These are phyloP conservation scores for Dendrocincla fuliginosa DNA, from an alignment of 2,797 vertebrate genomes.

Conservation along the genomic window DNA sequence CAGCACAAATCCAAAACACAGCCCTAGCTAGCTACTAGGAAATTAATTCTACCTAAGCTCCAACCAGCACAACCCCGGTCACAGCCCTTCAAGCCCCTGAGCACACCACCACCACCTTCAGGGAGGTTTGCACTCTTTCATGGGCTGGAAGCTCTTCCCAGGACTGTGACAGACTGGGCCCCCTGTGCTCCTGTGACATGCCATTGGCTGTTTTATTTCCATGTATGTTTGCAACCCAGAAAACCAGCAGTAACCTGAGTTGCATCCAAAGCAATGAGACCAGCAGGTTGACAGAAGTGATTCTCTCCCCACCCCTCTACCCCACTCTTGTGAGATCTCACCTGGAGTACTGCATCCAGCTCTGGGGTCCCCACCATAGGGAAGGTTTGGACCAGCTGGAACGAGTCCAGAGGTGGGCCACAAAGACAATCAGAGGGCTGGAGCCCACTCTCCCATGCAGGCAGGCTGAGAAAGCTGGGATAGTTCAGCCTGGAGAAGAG, in stretches of 20 bases:
- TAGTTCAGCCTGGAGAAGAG: neutral
- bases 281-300: neutral
- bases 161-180: fast-evolving
- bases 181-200: too few relatives aligned
- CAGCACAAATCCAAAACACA: neutral
- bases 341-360: neutral
- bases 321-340: neutral
- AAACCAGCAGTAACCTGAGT: neutral
- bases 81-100: neutral
- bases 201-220: neutral
- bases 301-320: neutral
- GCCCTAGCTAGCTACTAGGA: neutral
- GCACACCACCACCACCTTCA: fast-evolving
- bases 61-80: fast-evolving
- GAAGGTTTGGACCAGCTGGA: neutral
- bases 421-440: neutral
- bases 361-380: neutral
- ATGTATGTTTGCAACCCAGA: neutral
- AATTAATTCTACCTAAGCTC: neutral
- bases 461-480: neutral
- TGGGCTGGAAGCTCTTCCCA: neutral
- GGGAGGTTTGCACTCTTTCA: neutral
- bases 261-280: neutral
- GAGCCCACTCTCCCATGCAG: neutral
- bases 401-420: neutral